These are phyloP conservation scores for Helleia helle DNA, from an alignment of 2,888 invertebrate species.

Conservation along the genomic window DNA sequence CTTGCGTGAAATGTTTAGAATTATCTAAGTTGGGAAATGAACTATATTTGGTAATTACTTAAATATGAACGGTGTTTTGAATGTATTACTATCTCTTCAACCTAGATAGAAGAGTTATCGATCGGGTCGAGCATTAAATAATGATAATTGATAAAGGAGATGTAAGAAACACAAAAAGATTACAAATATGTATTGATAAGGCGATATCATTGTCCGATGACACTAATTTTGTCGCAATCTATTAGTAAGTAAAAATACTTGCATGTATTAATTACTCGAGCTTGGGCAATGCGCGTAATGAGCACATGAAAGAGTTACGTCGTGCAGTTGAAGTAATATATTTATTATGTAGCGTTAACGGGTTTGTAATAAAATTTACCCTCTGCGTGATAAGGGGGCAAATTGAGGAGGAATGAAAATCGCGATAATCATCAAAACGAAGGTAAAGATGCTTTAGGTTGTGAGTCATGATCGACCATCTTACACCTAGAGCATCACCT, in stretches of 20 bases:
- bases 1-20: no score
- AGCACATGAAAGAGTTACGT: background rate
- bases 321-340: background rate
- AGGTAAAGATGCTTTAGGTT: no score
- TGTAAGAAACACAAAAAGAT: constrained; percentile 11
- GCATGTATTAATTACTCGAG: background rate
- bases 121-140: constrained; percentile 6
- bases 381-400: no score
- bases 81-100: background rate
- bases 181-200: constrained; percentile 6
- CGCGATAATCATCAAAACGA: no score
- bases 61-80: no score
- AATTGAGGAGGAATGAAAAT: no score
- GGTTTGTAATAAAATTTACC: no score
- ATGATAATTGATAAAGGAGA: constrained; percentile 9
- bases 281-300: background rate
- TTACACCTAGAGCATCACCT: no score
- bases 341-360: background rate
- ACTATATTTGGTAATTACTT: no score
- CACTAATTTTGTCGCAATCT: background rate
- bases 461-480: no score
- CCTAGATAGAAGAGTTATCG: constrained; percentile 9
- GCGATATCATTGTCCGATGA: constrained; percentile 12
- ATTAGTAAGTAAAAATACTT: background rate
- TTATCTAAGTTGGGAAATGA: no score